Base-by-base conservation (phyloP, 2,113 vertebrate species). In the Murina feae region DNA sequence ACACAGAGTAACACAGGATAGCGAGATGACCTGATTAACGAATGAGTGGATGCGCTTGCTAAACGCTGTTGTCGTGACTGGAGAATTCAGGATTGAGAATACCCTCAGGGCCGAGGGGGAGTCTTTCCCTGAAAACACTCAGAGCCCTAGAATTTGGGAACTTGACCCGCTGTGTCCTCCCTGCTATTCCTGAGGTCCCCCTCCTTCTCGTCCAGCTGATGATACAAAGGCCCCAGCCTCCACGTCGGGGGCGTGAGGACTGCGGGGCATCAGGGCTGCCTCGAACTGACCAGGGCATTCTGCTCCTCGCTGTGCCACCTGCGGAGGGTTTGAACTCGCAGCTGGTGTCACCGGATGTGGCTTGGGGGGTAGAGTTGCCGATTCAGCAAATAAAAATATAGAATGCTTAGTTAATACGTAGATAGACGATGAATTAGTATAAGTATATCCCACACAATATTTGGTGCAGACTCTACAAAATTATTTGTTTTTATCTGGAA, bases 121-220 rank as follows among this genome's bases (percentile, higher is more conserved):
- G 53, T 51, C n/a, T 66, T 35, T n/a, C 55, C 75, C n/a, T 28
- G 35, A 65, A 84, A 35, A n/a, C 35, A 32, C 25, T 51, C 30
- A 14, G 32, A 69, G 35, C 32, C 51, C 44, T 69, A 65, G 83
- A 82, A 35, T 53, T 88, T 9, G 2, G 32, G 35, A 39, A 13
- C 8, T 32, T 1, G 3, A 23, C 32, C 23, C 0, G n/a, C 2
- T 0, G 14, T 8, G 17, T 18, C 30, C 6, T 28, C n/a, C 5
- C 0, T n/a, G 25, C 39, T 80, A 1, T 44, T 74, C 42, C 21
- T 21, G 4, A 79, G 32, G 39, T 13, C 35, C 17, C 47, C 30
- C n/a, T 55, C 9, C 74, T 51, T 25, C 42, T 5, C 21, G 11
- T 9, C 28, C 32, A 76, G 84, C 18, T 72, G 68, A n/a, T 39